These are phyloP conservation scores for Typhlichthys subterraneus DNA, from an alignment of 2,797 vertebrate genomes.

Conservation along the genomic window DNA sequence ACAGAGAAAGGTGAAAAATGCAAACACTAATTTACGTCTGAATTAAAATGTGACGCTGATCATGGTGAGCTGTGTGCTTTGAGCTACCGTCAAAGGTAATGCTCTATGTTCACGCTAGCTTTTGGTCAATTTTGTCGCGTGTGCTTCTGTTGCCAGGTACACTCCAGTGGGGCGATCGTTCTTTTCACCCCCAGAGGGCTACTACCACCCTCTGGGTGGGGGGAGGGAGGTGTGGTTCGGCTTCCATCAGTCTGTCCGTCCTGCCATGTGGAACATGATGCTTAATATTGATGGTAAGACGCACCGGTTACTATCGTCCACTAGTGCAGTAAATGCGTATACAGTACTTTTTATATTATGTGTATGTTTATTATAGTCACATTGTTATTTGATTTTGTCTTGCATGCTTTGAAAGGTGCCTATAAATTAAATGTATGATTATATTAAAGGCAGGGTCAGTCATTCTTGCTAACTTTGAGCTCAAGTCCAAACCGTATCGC, in stretches of 20 bases:
- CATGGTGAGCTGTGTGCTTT: too few species aligned
- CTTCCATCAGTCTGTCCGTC: slow-evolving; percentile 95
- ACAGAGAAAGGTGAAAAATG: too few species aligned
- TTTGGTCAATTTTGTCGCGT: background rate
- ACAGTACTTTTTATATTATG: background rate
- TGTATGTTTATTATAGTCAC: background rate
- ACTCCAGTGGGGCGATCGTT: slow-evolving; percentile 97
- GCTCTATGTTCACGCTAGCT: too few species aligned
- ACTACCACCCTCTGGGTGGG: slow-evolving; percentile 93
- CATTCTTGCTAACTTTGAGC: too few species aligned
- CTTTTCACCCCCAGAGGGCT: slow-evolving; percentile 97
- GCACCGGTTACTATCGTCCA: background rate
- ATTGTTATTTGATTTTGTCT: too few species aligned
- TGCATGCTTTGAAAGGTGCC: too few species aligned
- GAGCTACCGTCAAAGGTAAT: too few species aligned
- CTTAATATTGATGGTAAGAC: slow-evolving; percentile 94
- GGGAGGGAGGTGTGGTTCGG: slow-evolving; percentile 96
- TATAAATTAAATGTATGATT: too few species aligned
- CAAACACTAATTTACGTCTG: too few species aligned
- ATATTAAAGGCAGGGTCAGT: too few species aligned
- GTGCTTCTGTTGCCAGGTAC: slow-evolving; percentile 79
- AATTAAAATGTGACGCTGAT: too few species aligned
- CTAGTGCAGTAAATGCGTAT: background rate
- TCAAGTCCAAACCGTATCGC: too few species aligned
- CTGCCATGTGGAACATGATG: slow-evolving; percentile 99